Evolutionary conservation across 2,113 vertebrate genomes (phyloP).

Genomic region (Triplophysa dalaica): DNA sequence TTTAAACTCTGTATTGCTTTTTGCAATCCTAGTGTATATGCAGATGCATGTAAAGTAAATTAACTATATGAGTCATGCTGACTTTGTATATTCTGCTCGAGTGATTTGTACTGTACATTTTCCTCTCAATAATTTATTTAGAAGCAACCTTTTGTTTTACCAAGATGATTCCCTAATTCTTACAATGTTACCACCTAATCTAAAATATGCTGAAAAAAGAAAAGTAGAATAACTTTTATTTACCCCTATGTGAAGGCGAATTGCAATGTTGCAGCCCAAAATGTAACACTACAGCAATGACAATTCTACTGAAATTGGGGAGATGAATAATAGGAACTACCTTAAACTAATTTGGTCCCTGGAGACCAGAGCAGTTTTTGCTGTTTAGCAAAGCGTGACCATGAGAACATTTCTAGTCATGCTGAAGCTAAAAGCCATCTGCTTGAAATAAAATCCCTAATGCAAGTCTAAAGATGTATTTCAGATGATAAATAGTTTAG

Average conservation of each 20-base stretch:
- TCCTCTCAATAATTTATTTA: neutral
- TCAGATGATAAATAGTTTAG: conserved; percentile 7
- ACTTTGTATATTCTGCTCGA: neutral
- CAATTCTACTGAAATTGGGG: neutral
- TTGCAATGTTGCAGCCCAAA: neutral
- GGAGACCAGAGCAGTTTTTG: neutral
- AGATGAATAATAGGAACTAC: neutral
- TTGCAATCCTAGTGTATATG: neutral
- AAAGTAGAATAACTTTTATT: neutral
- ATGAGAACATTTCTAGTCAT: neutral
- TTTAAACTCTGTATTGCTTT: neutral
- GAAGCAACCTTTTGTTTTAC: neutral
- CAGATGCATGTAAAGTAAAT: neutral
- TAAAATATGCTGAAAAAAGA: neutral
- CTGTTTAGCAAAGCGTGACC: neutral
- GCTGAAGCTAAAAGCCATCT: conserved; percentile 10
- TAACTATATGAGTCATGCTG: no score
- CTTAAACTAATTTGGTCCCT: neutral
- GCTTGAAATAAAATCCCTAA: conserved; percentile 22
- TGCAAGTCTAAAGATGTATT: neutral
- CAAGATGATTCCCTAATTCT: neutral
- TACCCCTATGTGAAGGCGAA: neutral
- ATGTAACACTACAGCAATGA: neutral
- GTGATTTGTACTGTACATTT: neutral
- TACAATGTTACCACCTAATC: neutral